phyloP scores from a whole-genome alignment of 2,888 invertebrate species.

The Bursaphelenchus okinawaensis region DNA sequence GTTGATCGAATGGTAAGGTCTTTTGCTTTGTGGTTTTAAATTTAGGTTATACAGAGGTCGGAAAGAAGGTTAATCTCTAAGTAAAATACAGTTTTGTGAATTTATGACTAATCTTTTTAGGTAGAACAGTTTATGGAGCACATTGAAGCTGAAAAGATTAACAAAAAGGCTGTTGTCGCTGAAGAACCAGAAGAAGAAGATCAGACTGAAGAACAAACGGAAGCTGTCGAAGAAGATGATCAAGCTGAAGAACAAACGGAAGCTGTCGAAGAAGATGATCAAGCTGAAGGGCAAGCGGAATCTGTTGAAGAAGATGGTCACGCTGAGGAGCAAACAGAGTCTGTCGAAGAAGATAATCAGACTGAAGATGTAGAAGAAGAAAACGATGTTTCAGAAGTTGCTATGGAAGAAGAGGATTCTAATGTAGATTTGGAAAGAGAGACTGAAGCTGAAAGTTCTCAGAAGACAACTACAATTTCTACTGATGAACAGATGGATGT shows the following conservation, averaged over 20 bases:
- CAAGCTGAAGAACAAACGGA: too few species aligned
- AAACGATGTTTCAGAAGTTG: not conserved
- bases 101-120: too few species aligned
- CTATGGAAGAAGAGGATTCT: not conserved
- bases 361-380: not conserved
- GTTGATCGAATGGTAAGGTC: constrained; percentile 1
- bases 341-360: too few species aligned
- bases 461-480: not conserved
- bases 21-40: too few species aligned
- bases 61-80: too few species aligned
- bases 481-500: not conserved
- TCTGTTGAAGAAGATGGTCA: too few species aligned
- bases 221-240: not conserved
- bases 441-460: constrained; percentile 9
- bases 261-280: too few species aligned
- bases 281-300: too few species aligned
- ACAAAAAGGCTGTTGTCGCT: not conserved
- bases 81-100: too few species aligned
- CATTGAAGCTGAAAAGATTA: not conserved
- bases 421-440: not conserved
- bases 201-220: not conserved
- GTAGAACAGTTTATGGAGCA: not conserved
- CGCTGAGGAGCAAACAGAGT: too few species aligned
- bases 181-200: not conserved
- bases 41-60: too few species aligned